Percentiles rank a stretch among this genome's conserved stretches.
Conservation (phyloP, 53 echinoderm and acorn worm species). For the Antedon mediterranea region DNA sequence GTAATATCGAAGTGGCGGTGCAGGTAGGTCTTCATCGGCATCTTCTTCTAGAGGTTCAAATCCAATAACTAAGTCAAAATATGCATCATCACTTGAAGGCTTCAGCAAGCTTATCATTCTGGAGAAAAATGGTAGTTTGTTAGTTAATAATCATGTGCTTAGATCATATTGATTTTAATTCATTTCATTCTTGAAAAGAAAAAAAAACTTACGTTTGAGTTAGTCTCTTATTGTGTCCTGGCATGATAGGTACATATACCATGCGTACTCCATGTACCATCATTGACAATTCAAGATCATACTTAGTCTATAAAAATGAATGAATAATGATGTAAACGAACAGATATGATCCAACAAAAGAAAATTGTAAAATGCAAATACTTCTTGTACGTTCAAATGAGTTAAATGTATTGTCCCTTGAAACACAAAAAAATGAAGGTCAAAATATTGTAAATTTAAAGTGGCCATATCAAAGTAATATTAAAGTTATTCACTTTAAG, state of each 20-base stretch:
- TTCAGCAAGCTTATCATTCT: slow-evolving; percentile 83
- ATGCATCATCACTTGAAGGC: slow-evolving; percentile 36
- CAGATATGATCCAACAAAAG: no score
- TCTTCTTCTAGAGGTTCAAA: slow-evolving; percentile 57
- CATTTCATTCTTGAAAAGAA: no score
- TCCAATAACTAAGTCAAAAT: slow-evolving; percentile 68
- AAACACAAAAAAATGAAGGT: no score
- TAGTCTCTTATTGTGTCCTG: slow-evolving; percentile 73
- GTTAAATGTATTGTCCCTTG: no score
- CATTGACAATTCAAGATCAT: slow-evolving; percentile 47
- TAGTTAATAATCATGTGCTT: no score
- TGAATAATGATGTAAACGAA: background rate
- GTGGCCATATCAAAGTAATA: no score
- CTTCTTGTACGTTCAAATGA: no score
- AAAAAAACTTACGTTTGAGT: slow-evolving; percentile 76
- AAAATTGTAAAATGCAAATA: no score
- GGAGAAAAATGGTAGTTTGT: no score
- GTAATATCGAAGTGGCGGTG: slow-evolving; percentile 81
- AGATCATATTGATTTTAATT: no score
- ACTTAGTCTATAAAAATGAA: slow-evolving; percentile 31
- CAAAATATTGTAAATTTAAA: no score
- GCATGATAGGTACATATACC: slow-evolving; percentile 73
- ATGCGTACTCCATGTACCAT: slow-evolving; percentile 83
- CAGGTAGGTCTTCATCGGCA: slow-evolving; percentile 44
- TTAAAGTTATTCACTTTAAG: no score